Evolutionary conservation across 2,797 vertebrate genomes (phyloP), one percentile per base, ranked within the genome.

Genomic region (Myotis vivesi): DNA sequence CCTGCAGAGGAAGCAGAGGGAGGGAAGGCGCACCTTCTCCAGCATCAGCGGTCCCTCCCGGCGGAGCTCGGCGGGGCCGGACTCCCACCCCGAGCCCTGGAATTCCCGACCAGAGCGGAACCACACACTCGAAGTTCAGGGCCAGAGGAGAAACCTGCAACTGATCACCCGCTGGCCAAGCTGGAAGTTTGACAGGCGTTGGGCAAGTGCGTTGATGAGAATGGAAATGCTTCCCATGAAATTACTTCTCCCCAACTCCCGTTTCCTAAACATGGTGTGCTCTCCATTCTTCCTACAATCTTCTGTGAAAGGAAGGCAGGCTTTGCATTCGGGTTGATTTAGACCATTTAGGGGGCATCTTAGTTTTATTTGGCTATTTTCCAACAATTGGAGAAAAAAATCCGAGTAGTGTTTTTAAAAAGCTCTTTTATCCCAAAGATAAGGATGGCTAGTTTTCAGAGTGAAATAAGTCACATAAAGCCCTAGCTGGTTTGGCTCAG

Each of bases 1-100:
- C 99, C 99, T 99, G 96, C 0, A 8, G 93, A 75, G 49, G 22
- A 94, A 89, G 95, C 68, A 92, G 38, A 66, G 44, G 53, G 22
- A 75, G 20, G 6, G 25, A 1, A 5, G 3, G 57, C 4, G 28
- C 25, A 25, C 55, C 11, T n/a, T 0, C 11, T n/a, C 83, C 28
- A 5, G 4, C 33, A 62, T 62, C 2, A 2, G 57, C 11, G 57
- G 25, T 38, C 36, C 36, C 36, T 30, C 57, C 25, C 57, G 5
- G 13, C 25, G 1, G 12, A 30, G 36, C 76, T 9, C n/a, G 41
- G 36, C 11, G 1, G 0, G 0, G 0, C 16, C 4, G 30, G 19
- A 9, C 2, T n/a, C 68, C 83, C n/a, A 13, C 1, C 57, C 68
- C 0, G 0, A 38, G 44, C 64, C 89, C 15, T 10, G 2, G 36